Conservation (phyloP, 1,140 invertebrate species). For the Drosophila biarmipes region DNA sequence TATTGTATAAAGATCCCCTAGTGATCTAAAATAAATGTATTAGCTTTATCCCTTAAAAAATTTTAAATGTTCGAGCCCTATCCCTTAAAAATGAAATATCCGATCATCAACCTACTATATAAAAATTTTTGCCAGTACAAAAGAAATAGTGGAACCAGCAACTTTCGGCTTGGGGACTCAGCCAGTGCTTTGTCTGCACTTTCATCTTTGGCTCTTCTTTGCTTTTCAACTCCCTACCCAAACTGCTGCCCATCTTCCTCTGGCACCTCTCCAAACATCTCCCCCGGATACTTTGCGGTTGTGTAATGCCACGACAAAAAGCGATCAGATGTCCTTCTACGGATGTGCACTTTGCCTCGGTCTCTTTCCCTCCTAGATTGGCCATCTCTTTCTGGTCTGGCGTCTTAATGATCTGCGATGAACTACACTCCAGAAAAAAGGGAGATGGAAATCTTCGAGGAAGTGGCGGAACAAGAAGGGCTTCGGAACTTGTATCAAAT, state of each 20-base stretch:
- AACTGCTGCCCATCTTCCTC: slow-evolving; percentile 2
- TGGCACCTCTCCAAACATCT: not conserved
- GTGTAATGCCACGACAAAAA: slow-evolving; percentile 72
- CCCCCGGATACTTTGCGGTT: slow-evolving; percentile 50
- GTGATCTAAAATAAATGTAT: no score
- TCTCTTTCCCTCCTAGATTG: slow-evolving; percentile 15
- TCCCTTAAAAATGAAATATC: not conserved
- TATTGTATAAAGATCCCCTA: no score
- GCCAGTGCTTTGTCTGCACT: slow-evolving; percentile 68
- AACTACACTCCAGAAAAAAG: slow-evolving; percentile 15
- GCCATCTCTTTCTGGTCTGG: slow-evolving; percentile 34
- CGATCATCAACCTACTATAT: no score
- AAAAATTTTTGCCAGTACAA: slow-evolving; percentile 1
- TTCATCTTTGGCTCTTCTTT: slow-evolving; percentile 61
- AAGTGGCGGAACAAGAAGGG: not conserved
- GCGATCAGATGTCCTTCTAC: slow-evolving; percentile 84
- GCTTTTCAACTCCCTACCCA: slow-evolving; percentile 17
- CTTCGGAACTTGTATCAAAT: not conserved
- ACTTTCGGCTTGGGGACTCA: slow-evolving; percentile 51
- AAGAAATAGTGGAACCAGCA: slow-evolving; percentile 24
- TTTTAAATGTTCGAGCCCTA: no score
- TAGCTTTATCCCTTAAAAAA: not conserved
- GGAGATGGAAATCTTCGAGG: not conserved
- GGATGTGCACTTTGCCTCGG: slow-evolving; percentile 70
- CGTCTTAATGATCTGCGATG: slow-evolving; percentile 76